Conservation (phyloP, 1,140 invertebrate genomes). For the Drosophila ogumai region DNA sequence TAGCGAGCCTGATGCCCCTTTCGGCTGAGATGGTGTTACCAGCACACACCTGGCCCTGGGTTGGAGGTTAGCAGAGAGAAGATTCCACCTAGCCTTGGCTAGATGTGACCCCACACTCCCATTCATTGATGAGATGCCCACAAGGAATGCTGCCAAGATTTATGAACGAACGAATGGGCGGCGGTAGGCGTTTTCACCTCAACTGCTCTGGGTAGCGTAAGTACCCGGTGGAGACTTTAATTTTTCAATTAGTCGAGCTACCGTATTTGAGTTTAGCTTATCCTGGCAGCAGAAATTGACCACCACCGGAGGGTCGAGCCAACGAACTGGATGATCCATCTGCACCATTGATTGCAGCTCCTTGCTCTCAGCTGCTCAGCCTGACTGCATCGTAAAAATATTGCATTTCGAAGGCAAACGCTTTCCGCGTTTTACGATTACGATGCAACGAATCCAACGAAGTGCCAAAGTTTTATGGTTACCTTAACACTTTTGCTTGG, state of each 20-base stretch:
- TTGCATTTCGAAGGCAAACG: conserved; percentile 68
- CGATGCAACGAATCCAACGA: conserved; percentile 11
- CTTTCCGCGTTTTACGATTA: conserved; percentile 65
- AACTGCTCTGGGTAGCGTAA: conserved; percentile 21
- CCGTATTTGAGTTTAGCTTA: conserved; percentile 70
- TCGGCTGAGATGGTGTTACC: background rate
- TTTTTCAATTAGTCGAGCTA: conserved; percentile 84
- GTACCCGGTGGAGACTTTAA: conserved; percentile 54
- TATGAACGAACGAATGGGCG: conserved; percentile 16
- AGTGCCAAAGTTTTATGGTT: conserved; percentile 64
- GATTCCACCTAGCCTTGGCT: conserved; percentile 4
- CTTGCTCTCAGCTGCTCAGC: background rate
- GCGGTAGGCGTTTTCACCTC: conserved; percentile 27
- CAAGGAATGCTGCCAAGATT: conserved; percentile 39
- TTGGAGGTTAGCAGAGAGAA: background rate
- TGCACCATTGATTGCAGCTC: conserved; percentile 3
- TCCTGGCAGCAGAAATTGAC: conserved; percentile 1
- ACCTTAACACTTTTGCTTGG: conserved; percentile 70
- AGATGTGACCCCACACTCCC: background rate
- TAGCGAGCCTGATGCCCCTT: conserved; percentile 18
- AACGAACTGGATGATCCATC: conserved; percentile 49
- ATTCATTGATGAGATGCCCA: conserved; percentile 7
- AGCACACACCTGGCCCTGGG: background rate
- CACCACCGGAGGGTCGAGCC: conserved; percentile 23
- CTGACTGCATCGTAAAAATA: conserved; percentile 67